Evolutionary conservation across 92 coral and sea anemone species (phyloP), one percentile per base, ranked within the genome.

Genomic region (Anthopleura xanthogrammica): DNA sequence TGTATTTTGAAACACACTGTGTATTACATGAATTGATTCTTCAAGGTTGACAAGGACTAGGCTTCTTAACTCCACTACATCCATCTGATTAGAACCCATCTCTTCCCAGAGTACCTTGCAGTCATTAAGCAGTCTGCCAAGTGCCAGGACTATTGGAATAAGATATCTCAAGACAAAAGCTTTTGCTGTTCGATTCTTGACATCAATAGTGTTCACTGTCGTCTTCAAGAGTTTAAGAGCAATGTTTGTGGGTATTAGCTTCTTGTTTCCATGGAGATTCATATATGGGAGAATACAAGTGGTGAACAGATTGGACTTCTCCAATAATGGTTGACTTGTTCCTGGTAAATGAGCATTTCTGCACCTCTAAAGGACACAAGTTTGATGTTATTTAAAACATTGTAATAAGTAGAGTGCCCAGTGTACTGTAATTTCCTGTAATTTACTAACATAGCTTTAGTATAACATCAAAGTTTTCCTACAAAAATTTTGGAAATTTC

Each of bases 51-150:
- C 83, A 22, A 93, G 86, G 4, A 85, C 85, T 79, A 86, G 70
- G 54, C 72, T 85, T 71, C 86, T 91, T 52, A 87, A 66, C 71
- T 87, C 82, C 29, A 80, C 91, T 56, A 80, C 77, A 57, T 93
- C 79, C 71, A 88, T 79, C 84, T 91, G 83, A 66, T 55, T 86
- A 19, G 93, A 91, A 72, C 80, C 84, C 82, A 85, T 73, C 39
- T 83, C 95, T 83, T 85, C 85, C 93, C 95, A 93, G 43, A 75
- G 83, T 36, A 82, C 85, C 79, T 83, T 87, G 88, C 90, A 87
- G 12, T 77, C 90, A 83, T 89, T 48, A 57, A 91, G 83, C 52
- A 92, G 78, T 60, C 92, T 92, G 52, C 91, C 84, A 83, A 93
- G 83, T 60, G 83, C 87, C 22, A 91, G 78, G 19, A 91, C 68